phyloP scores from a whole-genome alignment of 2,113 vertebrate species.

The Triplophysa tibetana region DNA sequence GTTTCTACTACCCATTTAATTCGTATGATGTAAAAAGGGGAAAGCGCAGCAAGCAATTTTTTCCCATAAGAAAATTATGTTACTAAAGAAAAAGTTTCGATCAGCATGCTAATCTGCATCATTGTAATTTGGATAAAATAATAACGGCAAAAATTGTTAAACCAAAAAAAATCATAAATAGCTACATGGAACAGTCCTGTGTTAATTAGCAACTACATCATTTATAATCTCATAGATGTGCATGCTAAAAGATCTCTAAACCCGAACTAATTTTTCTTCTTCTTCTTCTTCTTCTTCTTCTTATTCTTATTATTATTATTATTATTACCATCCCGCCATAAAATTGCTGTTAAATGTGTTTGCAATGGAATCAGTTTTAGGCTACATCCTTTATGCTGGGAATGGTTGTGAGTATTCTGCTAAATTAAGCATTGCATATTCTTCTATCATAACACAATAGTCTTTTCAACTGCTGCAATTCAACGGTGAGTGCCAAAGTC shows the following conservation, averaged over 20 bases:
- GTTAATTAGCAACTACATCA: not conserved
- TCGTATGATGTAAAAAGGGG: not conserved
- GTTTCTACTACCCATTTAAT: not conserved
- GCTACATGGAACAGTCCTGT: constrained; percentile 68
- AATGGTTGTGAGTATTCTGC: constrained; percentile 46
- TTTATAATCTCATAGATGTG: not conserved
- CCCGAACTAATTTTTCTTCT: too few species aligned
- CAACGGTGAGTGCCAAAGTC: constrained; percentile 60
- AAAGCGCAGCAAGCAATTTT: constrained; percentile 33
- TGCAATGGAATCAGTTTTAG: not conserved
- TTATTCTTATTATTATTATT: not conserved
- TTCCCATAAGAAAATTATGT: constrained; percentile 80
- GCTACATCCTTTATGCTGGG: not conserved
- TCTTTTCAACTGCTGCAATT: constrained; percentile 16
- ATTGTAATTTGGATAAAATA: constrained; percentile 93
- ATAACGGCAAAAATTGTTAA: constrained; percentile 93
- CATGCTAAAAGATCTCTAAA: not conserved
- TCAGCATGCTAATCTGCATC: constrained; percentile 70
- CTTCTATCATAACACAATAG: constrained; percentile 67
- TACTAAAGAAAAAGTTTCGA: constrained; percentile 14
- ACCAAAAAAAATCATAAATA: constrained; percentile 84
- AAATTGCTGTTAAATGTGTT: not conserved
- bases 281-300: too few species aligned
- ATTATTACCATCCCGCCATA: not conserved
- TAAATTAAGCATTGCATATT: constrained; percentile 82